Evolutionary conservation across 2,113 vertebrate species (phyloP).

Genomic region (Mohoua ochrocephala): DNA sequence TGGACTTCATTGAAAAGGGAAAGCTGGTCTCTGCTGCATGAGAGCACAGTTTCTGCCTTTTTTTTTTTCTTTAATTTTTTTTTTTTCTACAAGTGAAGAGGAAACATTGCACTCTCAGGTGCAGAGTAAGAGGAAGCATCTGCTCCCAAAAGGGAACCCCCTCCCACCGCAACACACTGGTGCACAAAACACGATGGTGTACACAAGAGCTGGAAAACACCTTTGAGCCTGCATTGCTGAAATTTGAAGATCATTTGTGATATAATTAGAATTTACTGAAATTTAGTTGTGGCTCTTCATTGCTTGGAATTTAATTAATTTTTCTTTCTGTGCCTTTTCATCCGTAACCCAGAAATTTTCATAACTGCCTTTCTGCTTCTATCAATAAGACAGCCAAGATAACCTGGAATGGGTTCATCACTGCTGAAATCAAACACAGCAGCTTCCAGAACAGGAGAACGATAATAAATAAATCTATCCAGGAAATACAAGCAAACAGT

Average conservation of each 20-base stretch:
- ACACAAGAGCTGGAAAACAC: background rate
- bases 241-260: background rate
- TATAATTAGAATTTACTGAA: background rate
- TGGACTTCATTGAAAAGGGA: accelerated
- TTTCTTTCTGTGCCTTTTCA: background rate
- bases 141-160: background rate
- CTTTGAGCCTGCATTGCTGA: background rate
- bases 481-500: background rate
- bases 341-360: background rate
- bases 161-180: background rate
- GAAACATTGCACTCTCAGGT: background rate
- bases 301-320: background rate
- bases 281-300: background rate
- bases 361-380: background rate
- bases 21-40: accelerated
- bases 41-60: background rate
- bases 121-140: constrained; percentile 11
- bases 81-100: background rate
- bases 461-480: background rate
- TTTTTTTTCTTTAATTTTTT: background rate
- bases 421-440: background rate
- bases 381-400: background rate
- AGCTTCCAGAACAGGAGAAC: background rate
- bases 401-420: background rate
- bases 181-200: background rate